These are phyloP conservation scores for Empidonax alnorum DNA, from an alignment of 2,113 vertebrate species.

Conservation along the genomic window DNA sequence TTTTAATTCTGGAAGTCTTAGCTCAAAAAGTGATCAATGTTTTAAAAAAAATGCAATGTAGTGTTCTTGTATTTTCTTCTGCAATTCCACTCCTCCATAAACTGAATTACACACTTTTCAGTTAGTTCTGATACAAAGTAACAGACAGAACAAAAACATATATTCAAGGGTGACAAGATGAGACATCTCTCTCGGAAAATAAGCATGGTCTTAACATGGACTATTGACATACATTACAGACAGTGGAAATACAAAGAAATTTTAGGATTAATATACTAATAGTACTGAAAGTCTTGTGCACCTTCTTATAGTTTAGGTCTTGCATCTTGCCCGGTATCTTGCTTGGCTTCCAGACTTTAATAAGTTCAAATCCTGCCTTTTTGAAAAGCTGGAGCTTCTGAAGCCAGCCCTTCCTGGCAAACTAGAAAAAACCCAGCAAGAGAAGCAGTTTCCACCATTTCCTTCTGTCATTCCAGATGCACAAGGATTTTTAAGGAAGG, in stretches of 20 bases:
- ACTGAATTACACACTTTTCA: neutral
- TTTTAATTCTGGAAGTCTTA: neutral
- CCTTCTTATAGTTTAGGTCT: neutral
- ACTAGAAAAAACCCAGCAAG: neutral
- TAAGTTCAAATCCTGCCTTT: neutral
- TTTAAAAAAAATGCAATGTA: neutral
- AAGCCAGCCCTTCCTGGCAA: neutral
- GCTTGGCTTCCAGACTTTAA: neutral
- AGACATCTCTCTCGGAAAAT: neutral
- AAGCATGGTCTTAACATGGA: neutral
- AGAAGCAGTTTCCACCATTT: neutral
- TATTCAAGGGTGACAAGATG: neutral
- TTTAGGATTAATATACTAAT: neutral
- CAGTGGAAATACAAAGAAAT: neutral
- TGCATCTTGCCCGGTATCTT: neutral
- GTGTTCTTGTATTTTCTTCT: neutral
- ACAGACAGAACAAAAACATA: neutral
- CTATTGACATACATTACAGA: neutral
- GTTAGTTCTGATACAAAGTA: neutral
- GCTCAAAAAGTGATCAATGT: neutral
- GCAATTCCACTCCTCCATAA: neutral
- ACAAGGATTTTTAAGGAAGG: neutral
- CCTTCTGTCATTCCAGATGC: neutral
- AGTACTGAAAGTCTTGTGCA: neutral
- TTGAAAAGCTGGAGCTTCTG: neutral